phyloP scores from a whole-genome alignment of 2,797 vertebrate species.

The Pangasius sanitwongsei region DNA sequence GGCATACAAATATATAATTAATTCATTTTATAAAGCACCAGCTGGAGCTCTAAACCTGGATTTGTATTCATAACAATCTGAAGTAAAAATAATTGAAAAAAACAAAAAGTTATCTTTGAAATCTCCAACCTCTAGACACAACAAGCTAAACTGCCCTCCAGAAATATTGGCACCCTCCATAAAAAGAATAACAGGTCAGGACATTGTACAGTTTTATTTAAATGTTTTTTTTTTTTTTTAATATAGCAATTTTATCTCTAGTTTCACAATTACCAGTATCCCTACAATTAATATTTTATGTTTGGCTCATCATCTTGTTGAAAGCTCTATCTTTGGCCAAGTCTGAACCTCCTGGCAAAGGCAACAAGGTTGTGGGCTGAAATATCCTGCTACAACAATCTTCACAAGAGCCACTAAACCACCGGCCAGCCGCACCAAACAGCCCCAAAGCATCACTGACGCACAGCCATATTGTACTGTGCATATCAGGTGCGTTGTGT shows the following conservation, averaged over 20 bases:
- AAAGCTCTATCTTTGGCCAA: background rate
- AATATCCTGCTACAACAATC: background rate
- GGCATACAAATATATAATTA: background rate
- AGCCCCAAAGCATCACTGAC: background rate
- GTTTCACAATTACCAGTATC: background rate
- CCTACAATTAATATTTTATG: background rate
- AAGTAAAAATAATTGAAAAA: background rate
- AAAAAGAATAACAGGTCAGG: background rate
- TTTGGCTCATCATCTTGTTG: background rate
- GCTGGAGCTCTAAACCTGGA: background rate
- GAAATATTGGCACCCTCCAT: background rate
- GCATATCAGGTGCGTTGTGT: background rate
- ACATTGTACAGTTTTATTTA: background rate
- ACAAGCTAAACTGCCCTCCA: too few species aligned
- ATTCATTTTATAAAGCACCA: background rate
- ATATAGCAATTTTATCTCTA: background rate
- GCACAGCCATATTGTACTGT: background rate
- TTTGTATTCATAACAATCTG: background rate
- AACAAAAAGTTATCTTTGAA: background rate
- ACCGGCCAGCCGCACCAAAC: background rate
- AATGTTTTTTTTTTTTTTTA: background rate
- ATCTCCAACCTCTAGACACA: background rate
- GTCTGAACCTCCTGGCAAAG: background rate
- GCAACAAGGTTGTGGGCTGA: background rate
- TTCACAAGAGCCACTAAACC: background rate